A percentile compares a stretch with the other conserved stretches of the same genome.
Conservation (phyloP, 2,888 invertebrate species). For the Lithophane ornitopus region DNA sequence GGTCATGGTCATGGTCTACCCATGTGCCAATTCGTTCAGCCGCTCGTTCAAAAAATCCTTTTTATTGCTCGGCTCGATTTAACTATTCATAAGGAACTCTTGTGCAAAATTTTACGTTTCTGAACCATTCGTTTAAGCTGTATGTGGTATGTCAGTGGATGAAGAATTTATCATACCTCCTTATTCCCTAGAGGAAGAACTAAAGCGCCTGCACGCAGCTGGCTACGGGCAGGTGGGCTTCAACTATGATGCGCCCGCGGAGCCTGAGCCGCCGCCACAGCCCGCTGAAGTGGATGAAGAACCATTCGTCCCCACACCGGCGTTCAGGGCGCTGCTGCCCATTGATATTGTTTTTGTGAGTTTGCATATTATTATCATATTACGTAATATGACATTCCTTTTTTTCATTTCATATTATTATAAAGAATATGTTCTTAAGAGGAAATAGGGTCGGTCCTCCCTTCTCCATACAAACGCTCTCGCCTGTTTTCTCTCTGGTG, state of each 20-base stretch:
- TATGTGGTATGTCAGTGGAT: neutral
- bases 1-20: too few relatives aligned
- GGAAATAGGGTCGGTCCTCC: too few relatives aligned
- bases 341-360: conserved; percentile 93
- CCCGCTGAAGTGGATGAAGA: conserved; percentile 93
- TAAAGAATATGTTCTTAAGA: too few relatives aligned
- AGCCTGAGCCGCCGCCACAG: conserved; percentile 87
- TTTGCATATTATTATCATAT: conserved; percentile 21
- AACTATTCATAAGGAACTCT: too few relatives aligned
- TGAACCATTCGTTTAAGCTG: too few relatives aligned
- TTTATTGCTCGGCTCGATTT: too few relatives aligned
- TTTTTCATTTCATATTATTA: neutral
- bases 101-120: too few relatives aligned
- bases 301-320: conserved; percentile 93
- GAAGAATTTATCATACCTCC: neutral
- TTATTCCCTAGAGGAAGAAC: conserved; percentile 95
- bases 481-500: too few relatives aligned
- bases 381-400: too few relatives aligned
- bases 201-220: conserved; percentile 96
- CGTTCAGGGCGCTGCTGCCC: conserved; percentile 93
- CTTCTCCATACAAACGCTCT: too few relatives aligned
- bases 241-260: conserved; percentile 91
- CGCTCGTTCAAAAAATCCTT: too few relatives aligned
- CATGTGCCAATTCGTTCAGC: too few relatives aligned
- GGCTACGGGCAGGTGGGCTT: conserved; percentile 94